Evolutionary conservation across 2,113 vertebrate genomes (phyloP), one percentile per base, ranked within the genome.

Genomic region (Beaufortia kweichowensis): DNA sequence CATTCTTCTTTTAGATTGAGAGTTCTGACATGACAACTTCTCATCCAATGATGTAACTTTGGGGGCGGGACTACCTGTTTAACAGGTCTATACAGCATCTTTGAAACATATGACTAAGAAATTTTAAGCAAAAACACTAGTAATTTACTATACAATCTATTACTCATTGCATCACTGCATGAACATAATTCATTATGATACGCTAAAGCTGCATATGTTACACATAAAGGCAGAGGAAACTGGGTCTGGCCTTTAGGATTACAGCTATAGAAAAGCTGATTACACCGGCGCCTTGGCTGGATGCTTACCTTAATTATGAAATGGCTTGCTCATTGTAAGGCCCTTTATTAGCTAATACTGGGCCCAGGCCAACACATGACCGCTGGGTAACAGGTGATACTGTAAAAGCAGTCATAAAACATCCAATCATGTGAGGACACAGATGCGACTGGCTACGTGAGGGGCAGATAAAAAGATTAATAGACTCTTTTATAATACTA

Each of bases 221-320:
- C 57, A 76, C 79, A 84, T 79, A 79, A 69, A 86, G 84, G 89
- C 89, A 85, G 85, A 76, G 82, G 79, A 88, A 87, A 85, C 84
- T 85, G 77, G 82, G 79, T 50, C 79, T 81, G 79, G 86, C 85
- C 86, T 84, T 87, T 82, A 79, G 87, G 89, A 91, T 90, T 89
- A 91, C 81, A 81, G 80, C 81, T 74, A 72, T 4, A 80, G 82
- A 59, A 91, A 88, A 90, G 89, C 88, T 87, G 88, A 89, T 92
- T 90, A 91, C 79, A 79, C n/a, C 9, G 79, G 60, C 6, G 10
- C 81, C 84, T 87, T 75, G 81, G 74, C 81, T 79, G 69, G 76
- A 88, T 74, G 86, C 82, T 85, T 83, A 75, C 82, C 76, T 83
- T 87, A 87, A 89, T 86, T 85, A 88, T 77, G 85, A 86, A 82